A percentile compares a stretch with the other conserved stretches of the same genome.
Conservation (phyloP, 2,797 vertebrate species). For the Sitta carolinensis region DNA sequence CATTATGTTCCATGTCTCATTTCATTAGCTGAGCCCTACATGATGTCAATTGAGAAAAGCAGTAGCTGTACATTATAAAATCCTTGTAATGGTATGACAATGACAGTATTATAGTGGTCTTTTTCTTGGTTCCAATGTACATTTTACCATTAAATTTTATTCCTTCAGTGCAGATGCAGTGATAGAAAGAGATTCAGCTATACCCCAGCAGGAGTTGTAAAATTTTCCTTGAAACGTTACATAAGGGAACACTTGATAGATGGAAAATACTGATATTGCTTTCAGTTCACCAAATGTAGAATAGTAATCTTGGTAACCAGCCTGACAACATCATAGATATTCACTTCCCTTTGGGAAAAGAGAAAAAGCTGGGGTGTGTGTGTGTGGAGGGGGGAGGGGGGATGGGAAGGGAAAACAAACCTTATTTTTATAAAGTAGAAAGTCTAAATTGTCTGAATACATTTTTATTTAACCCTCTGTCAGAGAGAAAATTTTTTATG, state of each 20-base stretch:
- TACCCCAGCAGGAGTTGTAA: constrained; percentile 71
- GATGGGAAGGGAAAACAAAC: not conserved
- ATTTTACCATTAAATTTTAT: constrained; percentile 83
- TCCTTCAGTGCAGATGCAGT: constrained; percentile 67
- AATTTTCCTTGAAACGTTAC: constrained; percentile 64
- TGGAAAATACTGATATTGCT: constrained; percentile 34
- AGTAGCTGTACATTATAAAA: constrained; percentile 75
- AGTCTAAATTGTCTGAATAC: not conserved
- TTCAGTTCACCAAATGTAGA: constrained; percentile 21
- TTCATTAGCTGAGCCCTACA: constrained; percentile 83
- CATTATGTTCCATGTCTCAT: constrained; percentile 91
- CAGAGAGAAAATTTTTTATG: not conserved
- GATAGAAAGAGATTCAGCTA: constrained; percentile 69
- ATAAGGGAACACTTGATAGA: constrained; percentile 52
- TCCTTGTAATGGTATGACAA: constrained; percentile 72
- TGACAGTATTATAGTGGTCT: constrained; percentile 71
- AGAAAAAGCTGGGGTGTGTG: no score
- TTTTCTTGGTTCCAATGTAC: constrained; percentile 79
- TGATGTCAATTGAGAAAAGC: constrained; percentile 89
- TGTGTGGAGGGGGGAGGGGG: no score
- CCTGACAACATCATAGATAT: not conserved
- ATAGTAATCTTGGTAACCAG: not conserved
- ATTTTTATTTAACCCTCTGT: not conserved
- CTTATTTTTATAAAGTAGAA: not conserved
- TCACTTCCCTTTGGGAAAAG: not conserved